A percentile compares a stretch with the other conserved stretches of the same genome.
These are phyloP conservation scores for Pandemis corylana DNA, from an alignment of 2,888 invertebrate genomes.

Conservation along the genomic window DNA sequence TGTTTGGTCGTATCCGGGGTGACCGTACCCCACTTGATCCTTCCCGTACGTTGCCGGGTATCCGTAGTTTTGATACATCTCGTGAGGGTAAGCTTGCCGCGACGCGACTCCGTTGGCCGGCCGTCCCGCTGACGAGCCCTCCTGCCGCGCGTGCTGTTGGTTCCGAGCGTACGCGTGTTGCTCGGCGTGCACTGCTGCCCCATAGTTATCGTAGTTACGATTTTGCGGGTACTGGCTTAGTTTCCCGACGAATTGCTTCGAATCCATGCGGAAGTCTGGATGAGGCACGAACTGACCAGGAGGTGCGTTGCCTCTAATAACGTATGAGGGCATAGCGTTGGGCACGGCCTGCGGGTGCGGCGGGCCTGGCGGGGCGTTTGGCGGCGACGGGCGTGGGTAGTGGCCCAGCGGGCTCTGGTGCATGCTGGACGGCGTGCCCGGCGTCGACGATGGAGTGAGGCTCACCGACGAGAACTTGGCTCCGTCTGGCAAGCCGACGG, in stretches of 20 bases:
- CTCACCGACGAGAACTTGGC: conserved; percentile 87
- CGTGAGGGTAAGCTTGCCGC: conserved; percentile 76
- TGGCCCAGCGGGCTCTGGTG: conserved; percentile 87
- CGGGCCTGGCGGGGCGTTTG: conserved; percentile 86
- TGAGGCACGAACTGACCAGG: conserved; percentile 80
- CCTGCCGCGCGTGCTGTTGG: conserved; percentile 70
- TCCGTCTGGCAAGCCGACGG: conserved; percentile 79
- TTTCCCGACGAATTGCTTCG: conserved; percentile 79
- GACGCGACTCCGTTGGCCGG: conserved; percentile 73
- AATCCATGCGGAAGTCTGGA: conserved; percentile 82
- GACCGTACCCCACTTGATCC: conserved; percentile 82
- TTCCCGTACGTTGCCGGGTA: conserved; percentile 79
- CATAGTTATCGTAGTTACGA: conserved; percentile 74
- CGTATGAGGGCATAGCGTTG: conserved; percentile 85
- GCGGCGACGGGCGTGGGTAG: conserved; percentile 89
- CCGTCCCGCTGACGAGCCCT: conserved; percentile 68
- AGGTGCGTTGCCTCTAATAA: conserved; percentile 81
- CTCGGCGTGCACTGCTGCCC: conserved; percentile 69
- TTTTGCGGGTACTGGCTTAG: conserved; percentile 77
- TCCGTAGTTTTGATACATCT: conserved; percentile 82
- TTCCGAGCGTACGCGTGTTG: conserved; percentile 79
- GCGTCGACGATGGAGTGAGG: conserved; percentile 86
- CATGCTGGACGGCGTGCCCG: conserved; percentile 86
- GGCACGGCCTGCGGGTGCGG: conserved; percentile 86
- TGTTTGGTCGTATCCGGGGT: conserved; percentile 84